Percentiles rank a stretch among this genome's conserved stretches.
Evolutionary conservation across 2,888 invertebrate genomes (phyloP).

Genomic region (Torymus auratus): DNA sequence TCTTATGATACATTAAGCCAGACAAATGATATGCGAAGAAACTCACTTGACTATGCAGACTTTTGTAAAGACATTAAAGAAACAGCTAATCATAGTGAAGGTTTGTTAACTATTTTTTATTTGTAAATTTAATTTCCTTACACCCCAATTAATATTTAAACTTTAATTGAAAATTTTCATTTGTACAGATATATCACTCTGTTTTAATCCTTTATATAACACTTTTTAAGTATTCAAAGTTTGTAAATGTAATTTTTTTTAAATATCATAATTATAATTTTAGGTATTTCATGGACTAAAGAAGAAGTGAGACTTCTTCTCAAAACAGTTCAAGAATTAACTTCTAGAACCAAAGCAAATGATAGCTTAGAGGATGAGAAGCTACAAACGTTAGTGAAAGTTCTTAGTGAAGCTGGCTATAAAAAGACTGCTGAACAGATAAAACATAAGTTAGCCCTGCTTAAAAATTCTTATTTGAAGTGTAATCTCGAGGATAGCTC

Average conservation of each 20-base stretch:
- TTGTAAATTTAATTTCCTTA: not conserved
- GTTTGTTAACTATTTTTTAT: constrained; percentile 10
- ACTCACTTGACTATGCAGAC: constrained; percentile 38
- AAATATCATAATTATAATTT: constrained; percentile 26
- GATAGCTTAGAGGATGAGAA: constrained; percentile 63
- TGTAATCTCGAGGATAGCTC: constrained; percentile 60
- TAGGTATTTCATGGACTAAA: constrained; percentile 60
- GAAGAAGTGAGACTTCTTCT: constrained; percentile 62
- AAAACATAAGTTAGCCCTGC: constrained; percentile 59
- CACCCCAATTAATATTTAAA: not conserved
- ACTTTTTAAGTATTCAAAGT: not conserved
- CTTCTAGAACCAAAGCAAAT: constrained; percentile 56
- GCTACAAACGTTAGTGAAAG: constrained; percentile 59
- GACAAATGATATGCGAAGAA: constrained; percentile 19
- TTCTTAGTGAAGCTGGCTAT: constrained; percentile 59
- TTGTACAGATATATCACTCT: too few relatives aligned
- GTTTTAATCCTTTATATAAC: too few relatives aligned
- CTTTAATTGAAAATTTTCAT: not conserved
- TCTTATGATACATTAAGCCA: constrained; percentile 1
- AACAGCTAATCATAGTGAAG: constrained; percentile 26
- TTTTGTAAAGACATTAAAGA: constrained; percentile 21
- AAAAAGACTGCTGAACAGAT: constrained; percentile 63
- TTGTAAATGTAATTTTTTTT: not conserved
- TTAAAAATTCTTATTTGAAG: constrained; percentile 63
- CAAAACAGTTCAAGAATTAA: constrained; percentile 60